phyloP scores from a whole-genome alignment of 2,113 vertebrate genomes.

The Malurus elegans region DNA sequence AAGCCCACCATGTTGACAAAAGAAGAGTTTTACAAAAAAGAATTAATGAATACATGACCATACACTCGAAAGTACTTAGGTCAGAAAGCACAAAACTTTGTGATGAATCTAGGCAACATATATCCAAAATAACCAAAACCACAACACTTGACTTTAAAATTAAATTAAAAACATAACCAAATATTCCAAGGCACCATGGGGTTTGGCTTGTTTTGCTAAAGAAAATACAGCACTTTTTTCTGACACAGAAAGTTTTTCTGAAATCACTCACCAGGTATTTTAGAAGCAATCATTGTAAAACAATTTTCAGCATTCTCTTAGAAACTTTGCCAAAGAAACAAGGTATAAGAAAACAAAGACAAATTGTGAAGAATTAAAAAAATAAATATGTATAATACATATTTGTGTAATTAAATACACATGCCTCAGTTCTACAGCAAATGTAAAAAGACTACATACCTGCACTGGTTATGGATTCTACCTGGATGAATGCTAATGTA shows the following conservation, averaged over 20 bases:
- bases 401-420: background rate
- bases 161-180: background rate
- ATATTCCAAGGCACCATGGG: background rate
- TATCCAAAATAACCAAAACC: background rate
- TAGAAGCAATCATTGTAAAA: background rate
- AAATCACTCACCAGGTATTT: background rate
- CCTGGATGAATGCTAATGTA: constrained; percentile 94
- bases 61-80: background rate
- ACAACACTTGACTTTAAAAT: background rate
- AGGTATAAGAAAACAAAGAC: background rate
- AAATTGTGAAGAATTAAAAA: background rate
- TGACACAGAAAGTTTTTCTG: background rate
- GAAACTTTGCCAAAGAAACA: background rate
- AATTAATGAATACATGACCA: background rate
- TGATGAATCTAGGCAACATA: background rate
- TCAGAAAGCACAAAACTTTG: background rate
- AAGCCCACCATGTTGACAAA: background rate
- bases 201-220: background rate
- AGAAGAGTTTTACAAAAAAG: background rate
- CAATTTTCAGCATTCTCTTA: background rate
- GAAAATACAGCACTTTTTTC: background rate
- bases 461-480: constrained; percentile 95
- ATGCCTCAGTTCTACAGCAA: background rate
- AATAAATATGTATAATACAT: background rate
- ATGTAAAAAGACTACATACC: constrained; percentile 70